These are phyloP conservation scores for Zosterops borbonicus DNA, from an alignment of 2,113 vertebrate species.

Conservation along the genomic window DNA sequence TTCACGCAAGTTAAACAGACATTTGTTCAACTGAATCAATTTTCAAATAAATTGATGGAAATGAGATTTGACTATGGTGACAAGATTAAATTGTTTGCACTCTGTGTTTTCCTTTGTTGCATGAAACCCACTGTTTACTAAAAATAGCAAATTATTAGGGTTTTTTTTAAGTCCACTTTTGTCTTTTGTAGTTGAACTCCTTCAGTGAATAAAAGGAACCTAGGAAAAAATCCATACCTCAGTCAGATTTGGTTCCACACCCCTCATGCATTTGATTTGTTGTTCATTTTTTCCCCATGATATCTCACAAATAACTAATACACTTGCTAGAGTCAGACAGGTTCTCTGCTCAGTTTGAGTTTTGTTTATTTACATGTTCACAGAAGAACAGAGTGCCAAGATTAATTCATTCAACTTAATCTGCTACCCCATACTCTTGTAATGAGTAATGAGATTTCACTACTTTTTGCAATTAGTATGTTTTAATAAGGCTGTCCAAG, in stretches of 20 bases:
- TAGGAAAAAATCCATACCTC: neutral
- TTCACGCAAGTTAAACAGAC: neutral
- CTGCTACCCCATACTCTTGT: neutral
- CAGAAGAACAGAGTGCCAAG: slow-evolving; percentile 28
- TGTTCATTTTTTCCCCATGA: neutral
- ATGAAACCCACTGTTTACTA: neutral
- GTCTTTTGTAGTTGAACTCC: neutral
- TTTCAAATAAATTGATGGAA: neutral
- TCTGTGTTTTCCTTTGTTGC: neutral
- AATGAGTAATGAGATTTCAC: neutral
- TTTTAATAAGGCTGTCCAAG: neutral
- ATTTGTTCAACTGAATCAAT: neutral
- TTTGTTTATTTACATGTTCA: neutral
- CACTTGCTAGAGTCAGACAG: neutral
- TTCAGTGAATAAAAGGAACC: neutral
- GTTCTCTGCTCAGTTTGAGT: neutral
- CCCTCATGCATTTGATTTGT: neutral
- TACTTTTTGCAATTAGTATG: slow-evolving; percentile 14
- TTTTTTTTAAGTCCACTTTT: neutral
- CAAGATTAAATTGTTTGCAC: neutral
- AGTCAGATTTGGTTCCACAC: neutral
- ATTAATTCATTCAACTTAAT: slow-evolving; percentile 56
- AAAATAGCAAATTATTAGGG: neutral
- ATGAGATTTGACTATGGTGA: neutral
- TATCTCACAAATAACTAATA: neutral